These are phyloP conservation scores for Smutsia temminckii DNA, from an alignment of 2,797 vertebrate species.

Conservation along the genomic window DNA sequence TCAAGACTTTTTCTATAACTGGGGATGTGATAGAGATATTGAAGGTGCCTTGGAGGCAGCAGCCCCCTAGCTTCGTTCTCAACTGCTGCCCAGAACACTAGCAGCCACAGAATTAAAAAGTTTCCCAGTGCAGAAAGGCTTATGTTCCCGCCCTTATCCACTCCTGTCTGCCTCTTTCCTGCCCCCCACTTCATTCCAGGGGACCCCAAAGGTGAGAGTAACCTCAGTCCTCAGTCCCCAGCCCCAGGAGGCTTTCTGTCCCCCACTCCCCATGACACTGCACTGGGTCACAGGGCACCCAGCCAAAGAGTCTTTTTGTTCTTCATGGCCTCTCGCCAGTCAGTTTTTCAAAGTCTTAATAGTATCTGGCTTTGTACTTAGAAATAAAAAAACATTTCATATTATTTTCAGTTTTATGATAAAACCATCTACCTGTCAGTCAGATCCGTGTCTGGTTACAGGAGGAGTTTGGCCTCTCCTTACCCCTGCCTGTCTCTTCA, in stretches of 20 bases:
- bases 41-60: not conserved
- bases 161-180: not conserved
- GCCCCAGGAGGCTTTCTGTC: not conserved
- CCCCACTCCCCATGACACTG: not conserved
- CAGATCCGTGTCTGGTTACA: not conserved
- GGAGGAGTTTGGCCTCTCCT: not conserved
- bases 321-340: constrained; percentile 10
- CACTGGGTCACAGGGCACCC: not conserved
- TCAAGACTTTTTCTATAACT: not conserved
- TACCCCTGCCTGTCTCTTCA: not conserved
- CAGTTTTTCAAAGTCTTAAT: constrained; percentile 38
- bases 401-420: constrained; percentile 46
- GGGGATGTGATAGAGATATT: not conserved
- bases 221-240: not conserved
- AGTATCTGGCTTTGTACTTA: constrained; percentile 69
- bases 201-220: not conserved
- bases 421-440: not conserved
- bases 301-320: constrained; percentile 15
- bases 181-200: not conserved
- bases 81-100: not conserved
- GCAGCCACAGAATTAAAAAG: not conserved
- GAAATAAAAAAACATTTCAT: constrained; percentile 73
- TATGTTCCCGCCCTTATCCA: not conserved
- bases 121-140: not conserved
- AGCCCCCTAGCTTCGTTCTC: not conserved